phyloP scores from a whole-genome alignment of 2,888 invertebrate species.

The Limenitis camilla region DNA sequence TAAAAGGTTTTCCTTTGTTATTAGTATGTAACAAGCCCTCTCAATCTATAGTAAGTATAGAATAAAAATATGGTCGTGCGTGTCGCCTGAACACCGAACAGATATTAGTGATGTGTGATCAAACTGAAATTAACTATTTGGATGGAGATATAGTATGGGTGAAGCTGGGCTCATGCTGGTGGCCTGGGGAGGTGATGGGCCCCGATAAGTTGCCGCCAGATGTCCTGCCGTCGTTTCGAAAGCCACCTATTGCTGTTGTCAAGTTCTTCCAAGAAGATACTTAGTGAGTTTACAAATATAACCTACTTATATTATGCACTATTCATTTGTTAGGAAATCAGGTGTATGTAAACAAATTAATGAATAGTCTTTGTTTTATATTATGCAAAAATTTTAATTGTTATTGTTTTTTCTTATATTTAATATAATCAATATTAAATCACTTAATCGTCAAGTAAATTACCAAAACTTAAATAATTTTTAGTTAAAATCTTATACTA shows the following conservation, averaged over 20 bases:
- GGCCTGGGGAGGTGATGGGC: constrained; percentile 87
- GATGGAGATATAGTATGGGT: constrained; percentile 91
- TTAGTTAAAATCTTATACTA: no score
- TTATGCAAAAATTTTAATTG: no score
- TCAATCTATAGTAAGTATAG: constrained; percentile 47
- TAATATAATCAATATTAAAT: no score
- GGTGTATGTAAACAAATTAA: no score
- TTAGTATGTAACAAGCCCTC: constrained; percentile 47
- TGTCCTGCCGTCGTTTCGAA: constrained; percentile 77
- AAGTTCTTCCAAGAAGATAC: constrained; percentile 89
- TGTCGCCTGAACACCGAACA: constrained; percentile 61
- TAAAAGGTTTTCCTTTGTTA: constrained; percentile 21
- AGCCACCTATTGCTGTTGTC: constrained; percentile 85
- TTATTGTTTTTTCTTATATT: no score
- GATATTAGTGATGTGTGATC: constrained; percentile 79
- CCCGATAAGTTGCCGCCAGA: constrained; percentile 79
- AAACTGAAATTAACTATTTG: constrained; percentile 78
- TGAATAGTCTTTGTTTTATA: no score
- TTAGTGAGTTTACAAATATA: constrained; percentile 77
- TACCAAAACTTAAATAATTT: no score
- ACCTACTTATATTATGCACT: neutral
- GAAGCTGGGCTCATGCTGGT: constrained; percentile 86
- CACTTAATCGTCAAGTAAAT: no score
- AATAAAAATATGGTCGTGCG: constrained; percentile 68
- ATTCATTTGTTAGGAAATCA: neutral